Evolutionary conservation across 2,888 invertebrate genomes (phyloP), one percentile per base, ranked within the genome.

Genomic region (Sarcophaga caerulescens): DNA sequence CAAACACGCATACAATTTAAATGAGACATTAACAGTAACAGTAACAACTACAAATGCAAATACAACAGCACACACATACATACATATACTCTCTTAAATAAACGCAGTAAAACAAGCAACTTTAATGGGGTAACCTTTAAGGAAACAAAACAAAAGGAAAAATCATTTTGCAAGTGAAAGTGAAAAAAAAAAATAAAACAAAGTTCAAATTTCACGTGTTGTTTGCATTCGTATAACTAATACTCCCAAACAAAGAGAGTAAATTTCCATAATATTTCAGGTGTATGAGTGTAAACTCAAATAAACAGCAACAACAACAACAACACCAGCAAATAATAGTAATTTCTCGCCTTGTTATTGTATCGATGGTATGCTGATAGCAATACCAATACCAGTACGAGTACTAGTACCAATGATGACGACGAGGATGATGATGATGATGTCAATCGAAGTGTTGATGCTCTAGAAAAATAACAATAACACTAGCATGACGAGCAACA

Each of bases 201-300:
- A 57, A 57, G 4, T 23, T 44, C 6, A 73, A 73, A 81, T 81
- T 86, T 84, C 84, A 86, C 86, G 86, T 86, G 86, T 63, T 86
- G 70, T 84, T 60, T 35, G 57, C 70, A 75, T 17, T 44, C 65
- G 25, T 81, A 75, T 69, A 81, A 52, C 52, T 4, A 86, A 65
- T n/a, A 60, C 69, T 75, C 17, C 23, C 65, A 45, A 84, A 78
- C 73, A 77, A 68, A 68, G 62, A 78, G 70, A 81, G 75, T 71
- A 84, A 74, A 74, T 60, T 66, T 21, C 21, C 66, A 81, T 78
- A 68, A 63, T 76, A 73, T 35, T 57, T 12, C 12, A 25, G 57
- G 59, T 44, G 65, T 47, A 23, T 12, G 65, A 44, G 19, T 47
- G 8, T 79, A 60, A 17, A 11, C 70, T 47, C 14, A 47, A 52